A percentile compares a stretch with the other conserved stretches of the same genome.
These are phyloP conservation scores for Sebastes steindachneri DNA, from an alignment of 2,797 vertebrate species.

Conservation along the genomic window DNA sequence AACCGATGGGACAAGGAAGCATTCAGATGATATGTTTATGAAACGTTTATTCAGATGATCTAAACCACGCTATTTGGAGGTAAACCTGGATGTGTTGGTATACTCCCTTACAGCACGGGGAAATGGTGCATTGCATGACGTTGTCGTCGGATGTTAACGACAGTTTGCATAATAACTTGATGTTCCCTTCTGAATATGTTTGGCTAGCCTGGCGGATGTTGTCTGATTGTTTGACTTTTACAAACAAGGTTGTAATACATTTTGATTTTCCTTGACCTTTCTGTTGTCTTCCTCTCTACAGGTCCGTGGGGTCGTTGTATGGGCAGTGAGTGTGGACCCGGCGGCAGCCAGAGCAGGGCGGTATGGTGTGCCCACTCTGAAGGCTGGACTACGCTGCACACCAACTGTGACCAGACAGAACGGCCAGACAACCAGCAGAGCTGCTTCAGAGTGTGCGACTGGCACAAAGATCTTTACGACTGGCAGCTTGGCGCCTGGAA, in stretches of 20 bases:
- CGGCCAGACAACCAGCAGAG: slow-evolving; percentile 92
- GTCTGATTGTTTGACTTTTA: neutral
- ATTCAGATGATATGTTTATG: neutral
- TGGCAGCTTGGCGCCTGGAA: slow-evolving; percentile 95
- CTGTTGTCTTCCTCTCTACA: slow-evolving; percentile 57
- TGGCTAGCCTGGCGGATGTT: neutral
- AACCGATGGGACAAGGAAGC: neutral
- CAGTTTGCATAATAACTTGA: neutral
- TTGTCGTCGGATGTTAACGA: neutral
- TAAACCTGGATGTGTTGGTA: neutral
- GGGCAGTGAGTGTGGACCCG: slow-evolving; percentile 95
- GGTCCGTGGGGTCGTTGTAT: slow-evolving; percentile 97
- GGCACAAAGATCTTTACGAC: slow-evolving; percentile 95
- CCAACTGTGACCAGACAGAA: slow-evolving; percentile 89
- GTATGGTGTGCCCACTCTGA: slow-evolving; percentile 97
- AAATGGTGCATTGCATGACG: too few relatives aligned
- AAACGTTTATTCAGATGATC: neutral
- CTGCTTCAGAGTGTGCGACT: slow-evolving; percentile 95
- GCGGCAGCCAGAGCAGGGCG: slow-evolving; percentile 92
- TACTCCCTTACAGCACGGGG: too few relatives aligned
- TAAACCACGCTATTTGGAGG: neutral
- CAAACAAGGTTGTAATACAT: neutral
- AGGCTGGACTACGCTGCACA: slow-evolving; percentile 95
- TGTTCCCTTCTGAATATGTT: neutral
- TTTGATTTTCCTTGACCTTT: neutral